A percentile compares a stretch with the other conserved stretches of the same genome.
Conservation (phyloP, 2,797 vertebrate genomes). For the Poeciliopsis gracilis region DNA sequence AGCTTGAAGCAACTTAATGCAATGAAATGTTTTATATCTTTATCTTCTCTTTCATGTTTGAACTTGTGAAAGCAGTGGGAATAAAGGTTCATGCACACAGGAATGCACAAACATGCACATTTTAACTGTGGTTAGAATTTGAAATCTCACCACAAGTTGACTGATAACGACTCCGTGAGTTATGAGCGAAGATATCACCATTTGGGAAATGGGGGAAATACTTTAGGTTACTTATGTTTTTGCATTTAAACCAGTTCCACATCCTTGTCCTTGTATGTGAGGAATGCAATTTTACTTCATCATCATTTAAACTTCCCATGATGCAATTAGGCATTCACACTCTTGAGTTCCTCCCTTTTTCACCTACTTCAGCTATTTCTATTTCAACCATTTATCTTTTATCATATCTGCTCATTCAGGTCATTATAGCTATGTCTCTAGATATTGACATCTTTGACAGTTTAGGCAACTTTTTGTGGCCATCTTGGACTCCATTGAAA, state of each 20-base stretch:
- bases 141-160: not conserved
- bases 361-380: too few species aligned
- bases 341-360: too few species aligned
- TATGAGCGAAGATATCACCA: not conserved
- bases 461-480: too few species aligned
- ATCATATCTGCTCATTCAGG: too few species aligned
- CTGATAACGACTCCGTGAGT: not conserved
- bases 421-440: too few species aligned
- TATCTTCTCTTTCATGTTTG: not conserved
- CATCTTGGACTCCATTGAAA: too few species aligned
- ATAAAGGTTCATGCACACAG: not conserved
- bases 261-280: not conserved
- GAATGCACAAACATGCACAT: not conserved
- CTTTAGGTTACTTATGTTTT: not conserved
- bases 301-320: not conserved
- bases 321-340: not conserved
- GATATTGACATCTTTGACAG: too few species aligned
- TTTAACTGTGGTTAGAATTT: not conserved
- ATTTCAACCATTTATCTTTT: too few species aligned
- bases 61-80: not conserved
- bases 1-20: not conserved
- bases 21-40: not conserved
- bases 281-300: not conserved
- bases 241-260: not conserved
- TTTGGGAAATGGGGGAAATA: not conserved